Percentiles rank a stretch among this genome's conserved stretches.
These are phyloP conservation scores for Lepus oiostolus DNA, from an alignment of 2,797 vertebrate species.

Conservation along the genomic window DNA sequence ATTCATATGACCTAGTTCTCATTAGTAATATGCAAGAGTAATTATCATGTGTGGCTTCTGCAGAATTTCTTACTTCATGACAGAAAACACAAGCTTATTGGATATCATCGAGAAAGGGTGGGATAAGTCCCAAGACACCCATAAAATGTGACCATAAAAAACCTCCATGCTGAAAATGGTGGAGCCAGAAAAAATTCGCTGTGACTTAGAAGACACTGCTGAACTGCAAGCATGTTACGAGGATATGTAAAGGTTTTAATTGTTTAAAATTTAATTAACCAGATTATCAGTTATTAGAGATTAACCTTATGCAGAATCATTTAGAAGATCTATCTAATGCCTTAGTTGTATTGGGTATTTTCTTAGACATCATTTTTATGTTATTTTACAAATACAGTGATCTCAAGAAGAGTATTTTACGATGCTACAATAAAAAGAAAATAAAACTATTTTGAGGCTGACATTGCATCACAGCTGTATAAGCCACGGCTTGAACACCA, in stretches of 20 bases:
- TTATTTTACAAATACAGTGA: conserved; percentile 15
- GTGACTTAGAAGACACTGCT: not conserved
- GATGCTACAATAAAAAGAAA: not conserved
- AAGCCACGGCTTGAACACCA: no score
- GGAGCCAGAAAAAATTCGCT: not conserved
- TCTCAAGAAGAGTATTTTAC: not conserved
- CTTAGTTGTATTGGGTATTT: not conserved
- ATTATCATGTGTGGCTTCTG: not conserved
- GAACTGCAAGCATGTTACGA: not conserved
- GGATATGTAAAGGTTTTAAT: not conserved
- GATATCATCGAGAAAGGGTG: not conserved
- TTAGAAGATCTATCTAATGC: not conserved
- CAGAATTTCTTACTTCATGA: not conserved
- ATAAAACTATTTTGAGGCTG: not conserved
- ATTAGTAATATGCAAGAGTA: not conserved
- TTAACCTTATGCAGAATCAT: not conserved
- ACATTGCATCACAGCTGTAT: no score
- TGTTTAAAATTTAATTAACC: not conserved
- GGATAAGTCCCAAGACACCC: not conserved
- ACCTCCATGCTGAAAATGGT: not conserved
- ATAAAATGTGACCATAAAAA: not conserved
- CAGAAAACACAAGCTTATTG: not conserved
- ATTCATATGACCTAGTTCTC: not conserved
- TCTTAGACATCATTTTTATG: conserved; percentile 20
- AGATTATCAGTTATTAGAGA: not conserved